phyloP scores from a whole-genome alignment of 2,113 vertebrate genomes.

The Tachuris rubrigastra region DNA sequence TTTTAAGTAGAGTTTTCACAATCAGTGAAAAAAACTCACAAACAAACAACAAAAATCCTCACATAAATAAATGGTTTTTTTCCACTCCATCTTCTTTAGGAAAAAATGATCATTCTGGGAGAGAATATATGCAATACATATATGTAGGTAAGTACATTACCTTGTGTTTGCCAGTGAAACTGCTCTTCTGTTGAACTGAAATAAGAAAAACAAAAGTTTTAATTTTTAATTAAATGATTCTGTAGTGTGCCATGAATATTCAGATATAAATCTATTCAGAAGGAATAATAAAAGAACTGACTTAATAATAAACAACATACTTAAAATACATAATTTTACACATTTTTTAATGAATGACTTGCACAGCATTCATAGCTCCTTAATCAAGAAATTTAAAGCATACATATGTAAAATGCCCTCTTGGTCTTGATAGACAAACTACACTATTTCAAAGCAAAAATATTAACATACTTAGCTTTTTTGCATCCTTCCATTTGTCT shows the following conservation, averaged over 20 bases:
- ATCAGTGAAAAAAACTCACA: conserved; percentile 18
- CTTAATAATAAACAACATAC: neutral
- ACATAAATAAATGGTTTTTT: conserved; percentile 11
- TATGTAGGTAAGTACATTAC: conserved; percentile 66
- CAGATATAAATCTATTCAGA: neutral
- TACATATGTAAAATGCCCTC: neutral
- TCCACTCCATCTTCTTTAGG: neutral
- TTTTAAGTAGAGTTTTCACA: neutral
- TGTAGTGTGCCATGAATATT: neutral
- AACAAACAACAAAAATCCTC: neutral
- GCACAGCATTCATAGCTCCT: neutral
- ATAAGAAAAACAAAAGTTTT: conserved; percentile 6
- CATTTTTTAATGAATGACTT: neutral
- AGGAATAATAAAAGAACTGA: neutral
- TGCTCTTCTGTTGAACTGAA: conserved; percentile 94
- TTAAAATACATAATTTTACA: neutral
- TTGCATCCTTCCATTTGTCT: neutral
- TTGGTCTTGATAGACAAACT: neutral
- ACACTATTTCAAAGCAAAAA: neutral
- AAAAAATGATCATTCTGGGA: neutral
- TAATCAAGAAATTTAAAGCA: neutral
- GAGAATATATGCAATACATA: neutral
- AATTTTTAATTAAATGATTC: neutral
- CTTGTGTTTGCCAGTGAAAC: conserved; percentile 96
- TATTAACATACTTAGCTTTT: neutral